Evolutionary conservation across 2,888 invertebrate genomes (phyloP).

Genomic region (Cosmorhoe ocellata): DNA sequence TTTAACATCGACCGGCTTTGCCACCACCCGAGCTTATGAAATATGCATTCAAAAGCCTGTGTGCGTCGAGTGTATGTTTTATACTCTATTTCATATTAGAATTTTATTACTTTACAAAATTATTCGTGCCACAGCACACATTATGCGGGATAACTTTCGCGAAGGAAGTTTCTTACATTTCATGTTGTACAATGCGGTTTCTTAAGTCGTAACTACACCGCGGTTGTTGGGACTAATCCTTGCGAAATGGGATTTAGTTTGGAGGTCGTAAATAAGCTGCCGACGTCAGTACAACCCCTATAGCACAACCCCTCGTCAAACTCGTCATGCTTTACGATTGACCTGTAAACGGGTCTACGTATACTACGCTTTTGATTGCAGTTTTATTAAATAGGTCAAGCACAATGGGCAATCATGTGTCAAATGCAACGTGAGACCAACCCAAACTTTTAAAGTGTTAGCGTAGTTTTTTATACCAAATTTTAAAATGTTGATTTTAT

Average conservation of each 20-base stretch:
- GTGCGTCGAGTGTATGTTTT: constrained; percentile 16
- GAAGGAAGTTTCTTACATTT: constrained; percentile 27
- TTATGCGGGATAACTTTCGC: constrained; percentile 11
- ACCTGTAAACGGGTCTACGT: constrained; percentile 41
- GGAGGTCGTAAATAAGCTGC: constrained; percentile 56
- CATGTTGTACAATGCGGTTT: constrained; percentile 25
- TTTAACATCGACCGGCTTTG: constrained; percentile 28
- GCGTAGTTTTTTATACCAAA: constrained; percentile 12
- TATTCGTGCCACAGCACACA: constrained; percentile 13
- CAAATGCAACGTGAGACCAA: constrained; percentile 22
- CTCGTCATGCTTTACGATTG: constrained; percentile 46
- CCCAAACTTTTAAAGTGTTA: constrained; percentile 16
- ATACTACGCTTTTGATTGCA: constrained; percentile 40
- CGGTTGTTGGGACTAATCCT: constrained; percentile 43
- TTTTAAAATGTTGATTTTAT: no score
- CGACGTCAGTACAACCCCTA: constrained; percentile 46
- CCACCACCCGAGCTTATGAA: constrained; percentile 25
- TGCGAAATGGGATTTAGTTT: constrained; percentile 47
- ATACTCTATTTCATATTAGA: constrained; percentile 13
- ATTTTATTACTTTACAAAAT: constrained; percentile 27
- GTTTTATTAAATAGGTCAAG: constrained; percentile 42
- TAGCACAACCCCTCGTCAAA: constrained; percentile 42
- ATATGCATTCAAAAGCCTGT: constrained; percentile 23
- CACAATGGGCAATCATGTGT: constrained; percentile 23
- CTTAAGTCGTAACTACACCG: constrained; percentile 35